Base-by-base conservation (phyloP, 2,888 invertebrate species). In the Ferrisia virgata region DNA sequence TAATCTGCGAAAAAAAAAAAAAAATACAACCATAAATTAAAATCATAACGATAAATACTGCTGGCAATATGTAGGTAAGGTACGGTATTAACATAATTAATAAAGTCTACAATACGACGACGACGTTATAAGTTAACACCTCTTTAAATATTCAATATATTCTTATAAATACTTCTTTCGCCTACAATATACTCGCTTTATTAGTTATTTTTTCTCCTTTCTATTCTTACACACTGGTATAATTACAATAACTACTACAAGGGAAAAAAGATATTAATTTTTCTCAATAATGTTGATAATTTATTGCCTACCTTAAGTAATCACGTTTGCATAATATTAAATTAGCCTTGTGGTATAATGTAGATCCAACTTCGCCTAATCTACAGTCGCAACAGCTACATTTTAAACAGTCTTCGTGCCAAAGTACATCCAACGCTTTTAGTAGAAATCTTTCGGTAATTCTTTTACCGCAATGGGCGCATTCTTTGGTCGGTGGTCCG, bases 361-460 rank as follows among this genome's bases (percentile, higher is more conserved):
- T 96, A 86, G 96, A 96, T 28, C 98, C 98, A 79, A 98, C 97
- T 89, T 98, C 98, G 25, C 98, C 98, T 85, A 98, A 92, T 84
- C 98, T 92, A 89, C 98, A 98, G 90, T 98, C 97, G 89, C 98
- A 98, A 90, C 98, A 98, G 87, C 96, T 96, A 89, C 97, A 97
- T 89, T 98, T 98, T 85, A 98, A 92, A 89, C 98, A 98, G 90
- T 98, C 98, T 89, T 98, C 98, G 89, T 98, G 98, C 98, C 98
- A 98, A 88, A 94, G 93, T 90, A 96, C 93, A 89, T 98, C 97
- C 88, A 98, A 89, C 1, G 98, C 97, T 89, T 96, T 96, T 88
- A 98, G 92, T 86, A 97, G 91, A 89, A 91, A 94, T 89, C 94
- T 90, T 88, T 95, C 96, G 1, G 93, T 93, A 89, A 96, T 96